Percentiles rank a stretch among this genome's conserved stretches.
Evolutionary conservation across 2,797 vertebrate genomes (phyloP).

Genomic region (Sarcophilus harrisii): DNA sequence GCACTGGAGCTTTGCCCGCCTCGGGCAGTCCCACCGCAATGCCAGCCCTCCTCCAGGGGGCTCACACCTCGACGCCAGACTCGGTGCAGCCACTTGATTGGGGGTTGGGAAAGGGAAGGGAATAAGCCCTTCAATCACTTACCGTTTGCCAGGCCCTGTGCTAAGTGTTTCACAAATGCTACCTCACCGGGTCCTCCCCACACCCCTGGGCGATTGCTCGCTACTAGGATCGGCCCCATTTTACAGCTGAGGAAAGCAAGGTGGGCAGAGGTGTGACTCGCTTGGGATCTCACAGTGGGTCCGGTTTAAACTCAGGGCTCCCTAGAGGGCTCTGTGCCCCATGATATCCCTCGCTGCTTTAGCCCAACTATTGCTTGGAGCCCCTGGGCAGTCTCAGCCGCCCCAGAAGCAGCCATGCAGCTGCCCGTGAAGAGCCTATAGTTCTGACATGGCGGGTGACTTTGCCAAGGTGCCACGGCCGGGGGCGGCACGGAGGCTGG

Average conservation of each 20-base stretch:
- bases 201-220: background rate
- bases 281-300: no score
- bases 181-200: background rate
- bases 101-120: background rate
- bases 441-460: no score
- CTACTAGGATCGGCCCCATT: background rate
- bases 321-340: background rate
- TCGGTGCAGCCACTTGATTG: background rate
- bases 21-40: no score
- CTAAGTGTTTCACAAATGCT: no score
- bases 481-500: no score
- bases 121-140: background rate
- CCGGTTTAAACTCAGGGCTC: background rate
- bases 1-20: no score
- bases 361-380: background rate
- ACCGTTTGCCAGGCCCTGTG: background rate
- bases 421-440: no score
- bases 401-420: background rate
- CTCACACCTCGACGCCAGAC: background rate
- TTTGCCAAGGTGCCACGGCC: background rate
- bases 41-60: background rate
- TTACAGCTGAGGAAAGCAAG: background rate
- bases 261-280: background rate
- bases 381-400: no score
- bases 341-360: no score